Evolutionary conservation across 2,888 invertebrate species (phyloP), one percentile per base, ranked within the genome.

Genomic region (Agrotis puta): DNA sequence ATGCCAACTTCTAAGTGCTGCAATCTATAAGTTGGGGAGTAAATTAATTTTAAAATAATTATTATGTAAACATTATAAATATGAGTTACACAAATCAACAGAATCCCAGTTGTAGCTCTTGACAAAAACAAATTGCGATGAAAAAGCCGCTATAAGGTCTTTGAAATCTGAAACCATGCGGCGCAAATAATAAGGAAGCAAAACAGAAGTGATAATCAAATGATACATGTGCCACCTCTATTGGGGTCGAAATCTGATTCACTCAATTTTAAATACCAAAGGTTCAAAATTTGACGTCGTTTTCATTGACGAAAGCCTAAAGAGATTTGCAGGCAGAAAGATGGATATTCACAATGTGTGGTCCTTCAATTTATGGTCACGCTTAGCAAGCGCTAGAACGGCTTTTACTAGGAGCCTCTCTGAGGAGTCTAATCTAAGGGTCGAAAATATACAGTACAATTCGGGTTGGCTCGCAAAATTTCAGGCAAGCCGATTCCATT

Each of bases 231-330:
- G 14, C 20, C 2, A 39, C 45, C 20, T 47, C 3, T 45, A 14
- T 51, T 24, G 18, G 24, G 51, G 61, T 70, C 62, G 16, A 53
- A 57, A 53, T 51, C 51, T 74, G 76, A 70, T 18, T 66, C 54
- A 69, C 13, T 43, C 61, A 62, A 62, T 62, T 61, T 33, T 43
- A 56, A 56, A 62, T 22, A 50, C 14, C 16, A 11, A 51, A 67
- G 58, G n/a, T 39, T 59, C 22, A n/a, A 65, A 39, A 59, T 47
- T 45, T 53, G 70, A 53, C 39, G 53, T 53, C 39, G 20, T 47
- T 20, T 24, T n/a, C 39, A 53, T 4, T 33, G 20, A 33, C 64
- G 24, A 56, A n/a, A 57, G 13, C 13, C 33, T 33, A 56, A n/a
- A 56, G 16, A 51, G 50, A 13, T 56, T 13, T 56, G 11, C 27